Conservation (phyloP, 2,888 invertebrate species). For the Dryobotodes eremita region DNA sequence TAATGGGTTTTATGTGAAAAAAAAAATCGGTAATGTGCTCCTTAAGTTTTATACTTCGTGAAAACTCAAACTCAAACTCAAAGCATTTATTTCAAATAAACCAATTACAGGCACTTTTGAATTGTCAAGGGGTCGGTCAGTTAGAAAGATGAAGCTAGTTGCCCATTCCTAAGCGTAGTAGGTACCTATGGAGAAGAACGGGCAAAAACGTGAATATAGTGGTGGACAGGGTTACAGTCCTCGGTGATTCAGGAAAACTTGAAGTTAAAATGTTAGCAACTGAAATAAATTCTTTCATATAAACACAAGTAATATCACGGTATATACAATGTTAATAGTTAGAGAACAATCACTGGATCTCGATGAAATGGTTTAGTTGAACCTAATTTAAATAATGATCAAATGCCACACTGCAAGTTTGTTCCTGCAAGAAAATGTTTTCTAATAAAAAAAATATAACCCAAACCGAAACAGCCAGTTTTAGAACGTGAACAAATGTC, state of each 20-base stretch:
- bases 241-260: constrained; percentile 29
- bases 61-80: too few species aligned
- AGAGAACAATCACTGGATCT: constrained; percentile 67
- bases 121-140: too few species aligned
- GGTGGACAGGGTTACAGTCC: constrained; percentile 20
- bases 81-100: too few species aligned
- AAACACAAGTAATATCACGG: constrained; percentile 67
- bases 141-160: too few species aligned
- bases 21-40: not conserved
- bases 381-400: constrained; percentile 59
- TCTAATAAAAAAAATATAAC: not conserved
- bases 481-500: constrained; percentile 43
- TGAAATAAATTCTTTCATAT: constrained; percentile 57
- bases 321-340: constrained; percentile 81
- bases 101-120: too few species aligned
- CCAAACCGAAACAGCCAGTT: constrained; percentile 5
- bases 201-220: too few species aligned
- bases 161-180: too few species aligned
- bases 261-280: constrained; percentile 69
- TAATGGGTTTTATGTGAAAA: not conserved
- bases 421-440: constrained; percentile 56
- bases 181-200: too few species aligned
- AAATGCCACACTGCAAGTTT: constrained; percentile 67
- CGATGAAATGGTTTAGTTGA: constrained; percentile 70
- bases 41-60: not conserved